Evolutionary conservation across 2,113 vertebrate genomes (phyloP).

Genomic region (Indri indri): DNA sequence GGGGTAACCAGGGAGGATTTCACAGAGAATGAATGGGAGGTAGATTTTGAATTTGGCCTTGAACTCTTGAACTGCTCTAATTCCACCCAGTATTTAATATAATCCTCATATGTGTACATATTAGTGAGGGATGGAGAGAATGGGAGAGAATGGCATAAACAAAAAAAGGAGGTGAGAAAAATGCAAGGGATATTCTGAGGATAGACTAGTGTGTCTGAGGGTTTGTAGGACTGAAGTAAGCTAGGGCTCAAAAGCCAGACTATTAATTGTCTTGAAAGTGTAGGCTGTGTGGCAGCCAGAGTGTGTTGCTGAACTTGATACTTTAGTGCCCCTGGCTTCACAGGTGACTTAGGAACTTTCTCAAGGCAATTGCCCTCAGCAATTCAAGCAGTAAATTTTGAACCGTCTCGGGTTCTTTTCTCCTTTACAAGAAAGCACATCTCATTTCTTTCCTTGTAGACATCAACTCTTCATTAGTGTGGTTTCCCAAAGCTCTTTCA

Average conservation of each 20-base stretch:
- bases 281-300: neutral
- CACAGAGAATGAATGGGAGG: neutral
- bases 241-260: neutral
- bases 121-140: neutral
- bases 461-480: neutral
- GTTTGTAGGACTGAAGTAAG: neutral
- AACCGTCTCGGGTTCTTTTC: neutral
- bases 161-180: neutral
- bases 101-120: neutral
- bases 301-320: neutral
- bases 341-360: neutral
- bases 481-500: neutral
- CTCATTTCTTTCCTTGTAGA: neutral
- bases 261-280: neutral
- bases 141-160: neutral
- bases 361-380: neutral
- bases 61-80: neutral
- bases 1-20: neutral
- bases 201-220: neutral
- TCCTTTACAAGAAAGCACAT: neutral
- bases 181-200: neutral
- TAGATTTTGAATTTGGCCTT: slow-evolving; percentile 8
- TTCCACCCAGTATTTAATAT: too few species aligned
- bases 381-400: neutral
- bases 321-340: neutral